Percentiles rank a stretch among this genome's conserved stretches.
Evolutionary conservation across 2,797 vertebrate genomes (phyloP).

Genomic region (Caiman crocodilus): DNA sequence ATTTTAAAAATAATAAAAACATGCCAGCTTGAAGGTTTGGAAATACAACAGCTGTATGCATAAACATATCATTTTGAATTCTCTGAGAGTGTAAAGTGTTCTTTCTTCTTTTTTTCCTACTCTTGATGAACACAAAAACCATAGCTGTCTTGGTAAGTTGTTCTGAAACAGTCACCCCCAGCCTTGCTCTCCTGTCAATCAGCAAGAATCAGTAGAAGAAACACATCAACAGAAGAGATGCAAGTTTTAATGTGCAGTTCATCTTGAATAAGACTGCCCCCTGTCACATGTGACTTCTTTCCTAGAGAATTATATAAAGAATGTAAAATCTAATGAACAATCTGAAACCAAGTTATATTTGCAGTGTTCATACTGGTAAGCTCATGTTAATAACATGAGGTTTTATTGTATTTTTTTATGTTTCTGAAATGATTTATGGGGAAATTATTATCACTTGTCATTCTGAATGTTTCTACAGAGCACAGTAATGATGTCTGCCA

Average conservation of each 20-base stretch:
- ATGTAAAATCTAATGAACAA: background rate
- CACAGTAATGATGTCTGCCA: slow-evolving; percentile 59
- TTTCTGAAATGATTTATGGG: slow-evolving; percentile 52
- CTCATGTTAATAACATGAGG: background rate
- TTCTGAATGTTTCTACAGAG: slow-evolving; percentile 42
- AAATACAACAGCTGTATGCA: slow-evolving; percentile 13
- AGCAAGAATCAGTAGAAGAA: background rate
- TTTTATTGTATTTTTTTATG: slow-evolving; percentile 34
- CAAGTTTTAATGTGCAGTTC: background rate
- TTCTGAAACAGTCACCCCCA: slow-evolving; percentile 20
- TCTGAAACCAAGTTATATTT: background rate
- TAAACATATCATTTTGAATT: slow-evolving; percentile 18
- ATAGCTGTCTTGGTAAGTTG: background rate
- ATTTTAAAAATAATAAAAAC: slow-evolving; percentile 62
- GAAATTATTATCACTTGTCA: slow-evolving; percentile 48
- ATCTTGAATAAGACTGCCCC: background rate
- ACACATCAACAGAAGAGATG: background rate
- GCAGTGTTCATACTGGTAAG: background rate
- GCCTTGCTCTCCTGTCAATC: slow-evolving; percentile 30
- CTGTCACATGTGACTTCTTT: background rate
- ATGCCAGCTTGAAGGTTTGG: slow-evolving; percentile 15
- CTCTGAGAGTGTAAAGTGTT: background rate
- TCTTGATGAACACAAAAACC: slow-evolving; percentile 19
- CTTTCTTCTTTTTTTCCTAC: background rate
- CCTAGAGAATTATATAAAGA: background rate